These are phyloP conservation scores for Grantiella picta DNA, from an alignment of 2,113 vertebrate species.

Conservation along the genomic window DNA sequence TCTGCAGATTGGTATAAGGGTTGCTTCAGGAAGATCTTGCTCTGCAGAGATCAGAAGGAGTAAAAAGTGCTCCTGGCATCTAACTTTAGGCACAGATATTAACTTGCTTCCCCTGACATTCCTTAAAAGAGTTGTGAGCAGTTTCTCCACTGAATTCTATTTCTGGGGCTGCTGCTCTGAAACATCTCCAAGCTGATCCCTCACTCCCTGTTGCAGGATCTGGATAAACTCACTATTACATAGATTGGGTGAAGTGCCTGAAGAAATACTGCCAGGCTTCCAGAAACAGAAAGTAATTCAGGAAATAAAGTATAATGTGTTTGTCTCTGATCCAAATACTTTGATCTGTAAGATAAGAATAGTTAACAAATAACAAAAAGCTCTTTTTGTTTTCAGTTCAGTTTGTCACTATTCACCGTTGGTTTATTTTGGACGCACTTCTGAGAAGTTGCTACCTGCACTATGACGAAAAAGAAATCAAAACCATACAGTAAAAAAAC, in stretches of 20 bases:
- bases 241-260: neutral
- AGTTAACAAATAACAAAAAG: neutral
- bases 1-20: neutral
- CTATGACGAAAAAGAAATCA: neutral
- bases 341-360: slow-evolving; percentile 24
- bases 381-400: neutral
- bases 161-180: neutral
- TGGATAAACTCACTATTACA: neutral
- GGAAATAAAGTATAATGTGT: neutral
- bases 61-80: neutral
- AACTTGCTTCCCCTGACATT: neutral
- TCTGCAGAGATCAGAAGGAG: neutral
- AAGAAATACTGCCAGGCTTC: neutral
- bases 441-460: slow-evolving; percentile 7
- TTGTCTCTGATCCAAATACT: neutral
- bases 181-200: neutral
- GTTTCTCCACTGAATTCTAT: neutral
- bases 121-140: neutral
- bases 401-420: neutral
- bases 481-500: neutral
- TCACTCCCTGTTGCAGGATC: neutral
- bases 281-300: neutral
- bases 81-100: neutral
- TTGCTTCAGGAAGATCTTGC: neutral
- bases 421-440: slow-evolving; percentile 25